phyloP scores from a whole-genome alignment of 2,797 vertebrate species.

The Lindbergichthys nudifrons region DNA sequence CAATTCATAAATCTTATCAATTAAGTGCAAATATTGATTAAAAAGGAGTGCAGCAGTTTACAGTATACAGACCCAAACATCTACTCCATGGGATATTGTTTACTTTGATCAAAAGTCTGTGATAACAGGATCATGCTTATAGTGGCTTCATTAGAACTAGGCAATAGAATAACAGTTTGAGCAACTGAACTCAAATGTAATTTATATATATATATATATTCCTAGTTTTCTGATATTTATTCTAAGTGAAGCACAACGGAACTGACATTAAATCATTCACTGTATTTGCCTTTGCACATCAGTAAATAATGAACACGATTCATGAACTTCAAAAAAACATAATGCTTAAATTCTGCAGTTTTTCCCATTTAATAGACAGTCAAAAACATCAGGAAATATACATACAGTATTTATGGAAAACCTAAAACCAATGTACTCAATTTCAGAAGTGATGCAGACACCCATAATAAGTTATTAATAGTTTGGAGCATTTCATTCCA shows the following conservation, averaged over 20 bases:
- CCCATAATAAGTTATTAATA: conserved; percentile 44
- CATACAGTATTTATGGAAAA: conserved; percentile 58
- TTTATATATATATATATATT: background rate
- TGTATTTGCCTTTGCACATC: background rate
- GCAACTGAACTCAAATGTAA: background rate
- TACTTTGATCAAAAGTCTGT: background rate
- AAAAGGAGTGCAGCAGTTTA: conserved; percentile 5
- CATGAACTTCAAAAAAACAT: background rate
- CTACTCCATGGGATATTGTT: background rate
- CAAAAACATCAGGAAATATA: conserved; percentile 62
- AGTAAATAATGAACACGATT: background rate
- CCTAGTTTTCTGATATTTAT: background rate
- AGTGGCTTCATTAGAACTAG: background rate
- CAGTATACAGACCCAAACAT: background rate
- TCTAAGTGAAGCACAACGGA: background rate
- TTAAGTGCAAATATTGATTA: background rate
- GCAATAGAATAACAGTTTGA: conserved; percentile 6
- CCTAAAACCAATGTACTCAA: conserved; percentile 73
- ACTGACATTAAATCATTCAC: background rate
- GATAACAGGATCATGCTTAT: background rate
- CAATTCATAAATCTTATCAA: background rate
- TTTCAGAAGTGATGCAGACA: conserved; percentile 58
- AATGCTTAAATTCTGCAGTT: conserved; percentile 41
- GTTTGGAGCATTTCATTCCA: conserved; percentile 26
- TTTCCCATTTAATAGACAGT: conserved; percentile 75